Evolutionary conservation across 2,113 vertebrate species (phyloP), one percentile per base, ranked within the genome.

Genomic region (Trichomycterus rosablanca): DNA sequence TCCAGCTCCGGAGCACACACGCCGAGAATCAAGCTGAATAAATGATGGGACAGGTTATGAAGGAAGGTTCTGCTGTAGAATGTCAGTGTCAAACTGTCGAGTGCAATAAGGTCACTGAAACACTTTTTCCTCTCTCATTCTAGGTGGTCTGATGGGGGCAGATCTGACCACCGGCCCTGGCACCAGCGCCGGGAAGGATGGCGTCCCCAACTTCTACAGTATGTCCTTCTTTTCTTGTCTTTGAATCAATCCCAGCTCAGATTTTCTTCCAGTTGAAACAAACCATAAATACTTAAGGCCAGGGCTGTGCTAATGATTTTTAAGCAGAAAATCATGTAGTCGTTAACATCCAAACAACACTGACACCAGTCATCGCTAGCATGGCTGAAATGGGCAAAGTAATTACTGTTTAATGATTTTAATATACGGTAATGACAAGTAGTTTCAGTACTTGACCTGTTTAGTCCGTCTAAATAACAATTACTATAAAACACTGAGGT

Each of bases 121-220:
- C 59, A 12, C 57, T 30, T 39, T 37, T 10, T 28, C 2, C 81
- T 81, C 59, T 57, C 67, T 71, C 81, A 67, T 76, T 76, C 77
- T 76, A 98, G 96, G 96, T 92, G 93, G 96, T 90, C 93, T 98
- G 81, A 95, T 98, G 93, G 90, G 94, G 85, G 92, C 95, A 81
- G 96, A 98, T 90, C 93, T 97, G 81, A 89, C 93, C 86, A 93
- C 93, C 88, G 92, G 95, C 92, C 94, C 91, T 83, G 96, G 96
- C 91, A 95, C 93, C 92, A 97, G 95, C 89, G 92, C 95, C 91
- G 96, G 95, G 95, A 93, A 95, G 88, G 78, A 74, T 48, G 74
- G 79, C 71, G 78, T 81, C 68, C 65, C 78, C 72, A 67, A 54
- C 64, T 70, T 70, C 72, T 74, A 74, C 72, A 70, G 72, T 74